These are phyloP conservation scores for Eleginops maclovinus DNA, from an alignment of 2,113 vertebrate species.

Conservation along the genomic window DNA sequence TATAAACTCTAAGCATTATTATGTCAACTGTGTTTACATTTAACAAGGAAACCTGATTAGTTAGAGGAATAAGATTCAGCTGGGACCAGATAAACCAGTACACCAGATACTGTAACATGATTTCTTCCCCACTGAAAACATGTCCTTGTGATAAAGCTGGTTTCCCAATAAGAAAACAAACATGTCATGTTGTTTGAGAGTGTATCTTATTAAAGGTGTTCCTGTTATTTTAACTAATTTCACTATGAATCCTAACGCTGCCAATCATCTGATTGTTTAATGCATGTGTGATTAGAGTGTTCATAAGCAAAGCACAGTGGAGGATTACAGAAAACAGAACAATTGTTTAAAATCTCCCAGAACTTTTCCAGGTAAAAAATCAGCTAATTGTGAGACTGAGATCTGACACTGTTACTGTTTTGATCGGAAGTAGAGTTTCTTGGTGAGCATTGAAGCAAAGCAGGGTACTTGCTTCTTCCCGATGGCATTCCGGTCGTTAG, in stretches of 20 bases:
- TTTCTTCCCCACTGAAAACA: background rate
- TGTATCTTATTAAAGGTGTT: background rate
- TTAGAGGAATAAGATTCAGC: background rate
- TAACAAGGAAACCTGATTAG: background rate
- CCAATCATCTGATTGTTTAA: background rate
- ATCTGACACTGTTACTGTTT: slow-evolving; percentile 73
- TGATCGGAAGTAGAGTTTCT: slow-evolving; percentile 90
- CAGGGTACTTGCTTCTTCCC: slow-evolving; percentile 98
- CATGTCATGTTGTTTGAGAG: background rate
- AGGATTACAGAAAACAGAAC: background rate
- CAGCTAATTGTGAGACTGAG: background rate
- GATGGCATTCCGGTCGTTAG: slow-evolving; percentile 76
- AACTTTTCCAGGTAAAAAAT: background rate
- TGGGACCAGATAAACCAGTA: background rate
- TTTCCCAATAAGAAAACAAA: background rate
- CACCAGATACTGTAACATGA: background rate
- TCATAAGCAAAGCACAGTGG: background rate
- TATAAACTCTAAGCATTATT: background rate
- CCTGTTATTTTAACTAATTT: slow-evolving; percentile 17
- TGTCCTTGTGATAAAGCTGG: background rate
- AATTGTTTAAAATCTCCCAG: background rate
- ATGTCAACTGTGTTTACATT: background rate
- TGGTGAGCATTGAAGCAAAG: slow-evolving; percentile 97
- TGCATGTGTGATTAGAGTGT: background rate
- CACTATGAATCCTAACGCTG: background rate